Conservation (phyloP, 2,888 invertebrate species). For the Drosophila subsilvestris region DNA sequence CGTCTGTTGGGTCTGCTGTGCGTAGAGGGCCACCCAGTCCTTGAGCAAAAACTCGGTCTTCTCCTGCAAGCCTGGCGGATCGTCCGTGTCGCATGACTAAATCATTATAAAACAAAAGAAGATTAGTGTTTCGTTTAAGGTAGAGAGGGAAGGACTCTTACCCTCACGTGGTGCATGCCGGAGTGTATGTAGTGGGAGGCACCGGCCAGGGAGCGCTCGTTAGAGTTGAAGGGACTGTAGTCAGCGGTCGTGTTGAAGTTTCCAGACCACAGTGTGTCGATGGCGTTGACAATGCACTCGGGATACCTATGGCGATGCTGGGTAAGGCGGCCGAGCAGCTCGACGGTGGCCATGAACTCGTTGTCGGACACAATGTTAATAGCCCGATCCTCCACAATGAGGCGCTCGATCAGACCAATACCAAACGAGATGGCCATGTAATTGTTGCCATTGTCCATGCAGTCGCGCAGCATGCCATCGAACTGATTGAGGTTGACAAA, state of each 20-base stretch:
- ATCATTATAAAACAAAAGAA: neutral
- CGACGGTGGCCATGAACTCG: constrained; percentile 94
- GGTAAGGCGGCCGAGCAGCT: constrained; percentile 91
- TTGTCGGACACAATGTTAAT: constrained; percentile 91
- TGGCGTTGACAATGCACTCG: constrained; percentile 91
- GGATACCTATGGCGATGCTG: constrained; percentile 91
- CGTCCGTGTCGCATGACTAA: constrained; percentile 92
- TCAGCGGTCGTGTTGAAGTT: constrained; percentile 80
- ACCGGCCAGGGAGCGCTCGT: constrained; percentile 91
- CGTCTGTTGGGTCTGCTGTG: constrained; percentile 87
- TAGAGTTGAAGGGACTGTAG: constrained; percentile 81
- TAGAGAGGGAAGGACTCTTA: constrained; percentile 84
- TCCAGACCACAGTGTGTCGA: constrained; percentile 91
- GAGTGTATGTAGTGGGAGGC: constrained; percentile 96
- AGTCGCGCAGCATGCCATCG: constrained; percentile 92
- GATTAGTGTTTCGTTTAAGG: neutral
- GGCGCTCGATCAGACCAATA: constrained; percentile 95
- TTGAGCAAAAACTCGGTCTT: constrained; percentile 97
- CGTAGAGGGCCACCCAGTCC: constrained; percentile 97
- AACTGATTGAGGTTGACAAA: constrained; percentile 93
- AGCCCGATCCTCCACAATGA: constrained; percentile 93
- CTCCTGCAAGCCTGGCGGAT: constrained; percentile 96
- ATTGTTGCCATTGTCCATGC: constrained; percentile 94
- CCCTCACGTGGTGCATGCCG: constrained; percentile 93
- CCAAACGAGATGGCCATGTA: constrained; percentile 93